Conservation (phyloP, 1,140 invertebrate genomes). For the Drosophila fuyamai region DNA sequence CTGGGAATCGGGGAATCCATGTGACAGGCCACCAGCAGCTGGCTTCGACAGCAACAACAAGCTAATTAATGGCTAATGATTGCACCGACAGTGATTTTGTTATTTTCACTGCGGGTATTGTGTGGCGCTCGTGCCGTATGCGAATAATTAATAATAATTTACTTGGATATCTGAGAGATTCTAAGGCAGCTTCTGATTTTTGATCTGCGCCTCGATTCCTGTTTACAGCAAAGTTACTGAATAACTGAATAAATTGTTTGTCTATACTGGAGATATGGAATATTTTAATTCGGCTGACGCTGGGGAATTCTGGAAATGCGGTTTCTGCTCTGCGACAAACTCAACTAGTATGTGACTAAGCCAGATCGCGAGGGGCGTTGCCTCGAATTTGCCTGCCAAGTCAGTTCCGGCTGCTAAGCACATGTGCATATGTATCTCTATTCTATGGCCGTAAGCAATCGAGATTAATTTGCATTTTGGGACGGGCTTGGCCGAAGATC, state of each 20-base stretch:
- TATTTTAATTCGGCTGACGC: conserved; percentile 29
- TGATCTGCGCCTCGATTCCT: conserved; percentile 27
- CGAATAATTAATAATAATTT: conserved; percentile 41
- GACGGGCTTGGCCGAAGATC: conserved; percentile 9
- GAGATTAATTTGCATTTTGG: conserved; percentile 32
- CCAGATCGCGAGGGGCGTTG: conserved; percentile 44
- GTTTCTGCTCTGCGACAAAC: conserved; percentile 19
- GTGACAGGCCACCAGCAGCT: conserved; percentile 24
- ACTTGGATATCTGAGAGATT: conserved; percentile 8
- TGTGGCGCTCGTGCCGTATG: conserved; percentile 24
- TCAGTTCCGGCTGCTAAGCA: conserved; percentile 69
- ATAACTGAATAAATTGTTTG: conserved; percentile 41
- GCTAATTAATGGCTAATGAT: conserved; percentile 48
- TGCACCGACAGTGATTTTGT: conserved; percentile 34
- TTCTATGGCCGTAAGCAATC: conserved; percentile 9
- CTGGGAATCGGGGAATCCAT: conserved; percentile 22
- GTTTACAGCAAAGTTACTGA: conserved; percentile 25
- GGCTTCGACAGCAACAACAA: conserved; percentile 17
- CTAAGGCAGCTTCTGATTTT: conserved; percentile 25
- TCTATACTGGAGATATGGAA: conserved; percentile 6
- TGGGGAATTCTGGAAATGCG: conserved; percentile 46
- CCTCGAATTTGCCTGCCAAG: conserved; percentile 17
- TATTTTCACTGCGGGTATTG: conserved; percentile 10
- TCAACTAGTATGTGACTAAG: conserved; percentile 42
- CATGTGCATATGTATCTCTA: conserved; percentile 59